Evolutionary conservation across 2,113 vertebrate species (phyloP), one percentile per base, ranked within the genome.

Genomic region (Girardinichthys multiradiatus): DNA sequence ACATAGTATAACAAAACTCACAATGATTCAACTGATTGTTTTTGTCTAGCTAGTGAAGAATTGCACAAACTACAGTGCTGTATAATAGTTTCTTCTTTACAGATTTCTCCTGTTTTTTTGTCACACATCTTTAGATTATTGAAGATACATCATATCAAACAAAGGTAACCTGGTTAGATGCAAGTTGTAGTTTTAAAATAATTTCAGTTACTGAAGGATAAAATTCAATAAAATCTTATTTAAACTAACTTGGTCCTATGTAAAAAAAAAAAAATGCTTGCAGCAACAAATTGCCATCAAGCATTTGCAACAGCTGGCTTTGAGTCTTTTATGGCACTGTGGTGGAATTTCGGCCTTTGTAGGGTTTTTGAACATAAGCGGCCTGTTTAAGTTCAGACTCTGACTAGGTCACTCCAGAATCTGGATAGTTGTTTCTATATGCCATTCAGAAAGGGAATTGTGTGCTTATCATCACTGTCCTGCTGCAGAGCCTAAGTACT

Each of bases 31-130:
- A 83, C 45, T 27, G 13, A 42, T 1, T 0, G 15, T 65, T 69
- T 71, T 74, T 69, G 68, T 79, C 74, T 33, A 27, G 51, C 64
- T 68, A 68, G 28, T 54, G 62, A 51, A 82, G 42, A 80, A 64
- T 64, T 80, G 64, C 67, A 76, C 73, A 75, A 74, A 1, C 3
- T 35, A 35, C 35, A 35, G 48, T 54, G 24, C 48, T 24, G 9
- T 10, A 54, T 19, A 54, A 21, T 8, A n/a, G 48, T 54, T 54
- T 54, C 24, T 5, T n/a, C 48, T 21, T 54, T n/a, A n/a, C 48
- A n/a, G 24, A n/a, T 54, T 54, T 54, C 24, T 54, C 48, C 35
- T 35, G 5, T 51, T n/a, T 11, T n/a, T 54, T 54, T 24, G 48
- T 54, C 48, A 54, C 21, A n/a, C 9, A 1, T 54, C 2, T 54